Evolutionary conservation across 2,113 vertebrate species (phyloP).

Genomic region (Periophthalmodon schlosseri): DNA sequence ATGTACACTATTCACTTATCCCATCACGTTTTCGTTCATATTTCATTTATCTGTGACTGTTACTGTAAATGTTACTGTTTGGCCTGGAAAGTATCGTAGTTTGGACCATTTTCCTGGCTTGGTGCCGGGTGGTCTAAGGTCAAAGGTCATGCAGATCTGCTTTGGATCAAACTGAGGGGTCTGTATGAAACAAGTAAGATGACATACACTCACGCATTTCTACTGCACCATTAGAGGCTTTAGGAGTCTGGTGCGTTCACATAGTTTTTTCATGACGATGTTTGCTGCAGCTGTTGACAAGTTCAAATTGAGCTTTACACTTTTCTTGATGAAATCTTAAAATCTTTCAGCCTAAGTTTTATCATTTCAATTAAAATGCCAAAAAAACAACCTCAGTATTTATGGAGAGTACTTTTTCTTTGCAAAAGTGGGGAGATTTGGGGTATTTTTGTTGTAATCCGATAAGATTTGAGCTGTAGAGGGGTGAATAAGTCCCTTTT

Average conservation of each 20-base stretch:
- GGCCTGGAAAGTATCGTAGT: not conserved
- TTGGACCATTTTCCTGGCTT: not conserved
- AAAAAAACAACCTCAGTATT: not conserved
- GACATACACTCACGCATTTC: not conserved
- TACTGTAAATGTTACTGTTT: not conserved
- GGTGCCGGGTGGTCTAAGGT: not conserved
- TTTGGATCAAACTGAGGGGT: not conserved
- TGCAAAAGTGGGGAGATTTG: too few species aligned
- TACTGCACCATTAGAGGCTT: not conserved
- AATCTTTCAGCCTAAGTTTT: constrained; percentile 33
- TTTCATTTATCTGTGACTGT: not conserved
- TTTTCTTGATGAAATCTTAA: constrained; percentile 33
- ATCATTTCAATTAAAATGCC: constrained; percentile 33
- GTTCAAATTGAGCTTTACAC: constrained; percentile 15
- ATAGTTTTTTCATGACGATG: constrained; percentile 1
- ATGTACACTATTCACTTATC: not conserved
- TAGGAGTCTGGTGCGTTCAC: not conserved
- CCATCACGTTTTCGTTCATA: not conserved
- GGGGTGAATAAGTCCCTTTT: too few species aligned
- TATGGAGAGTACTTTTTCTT: too few species aligned
- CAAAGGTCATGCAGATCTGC: constrained; percentile 1
- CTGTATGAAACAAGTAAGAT: not conserved
- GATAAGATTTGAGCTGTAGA: too few species aligned
- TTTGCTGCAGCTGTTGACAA: constrained; percentile 12
- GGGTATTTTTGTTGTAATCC: too few species aligned